These are phyloP conservation scores for Drosophila sp. DNA, from an alignment of 1,140 invertebrate genomes.

Conservation along the genomic window DNA sequence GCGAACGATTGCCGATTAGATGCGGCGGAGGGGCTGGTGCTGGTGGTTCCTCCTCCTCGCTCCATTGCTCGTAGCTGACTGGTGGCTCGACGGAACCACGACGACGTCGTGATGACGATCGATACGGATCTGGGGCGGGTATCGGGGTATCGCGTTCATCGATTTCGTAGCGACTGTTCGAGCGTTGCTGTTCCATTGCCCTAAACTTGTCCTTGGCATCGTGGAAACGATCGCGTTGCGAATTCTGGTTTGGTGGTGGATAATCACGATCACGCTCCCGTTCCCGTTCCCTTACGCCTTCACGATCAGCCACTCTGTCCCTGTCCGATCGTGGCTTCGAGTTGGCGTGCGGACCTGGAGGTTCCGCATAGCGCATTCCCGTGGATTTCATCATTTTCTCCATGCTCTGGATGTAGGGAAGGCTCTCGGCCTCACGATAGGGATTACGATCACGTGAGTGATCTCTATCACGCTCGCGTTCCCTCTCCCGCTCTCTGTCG, in stretches of 20 bases:
- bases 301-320: constrained; percentile 2
- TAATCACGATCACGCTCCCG: constrained; percentile 30
- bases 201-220: constrained; percentile 93
- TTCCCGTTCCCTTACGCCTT: constrained; percentile 8
- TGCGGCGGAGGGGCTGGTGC: constrained; percentile 22
- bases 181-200: constrained; percentile 87
- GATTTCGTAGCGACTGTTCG: constrained; percentile 84
- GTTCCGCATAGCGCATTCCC: constrained; percentile 74
- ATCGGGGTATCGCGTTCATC: constrained; percentile 77
- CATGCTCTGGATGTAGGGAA: constrained; percentile 81
- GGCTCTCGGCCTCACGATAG: constrained; percentile 78
- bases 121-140: constrained; percentile 29
- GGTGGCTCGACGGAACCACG: constrained; percentile 63
- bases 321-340: constrained; percentile 28
- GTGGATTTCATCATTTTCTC: constrained; percentile 82
- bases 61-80: constrained; percentile 70
- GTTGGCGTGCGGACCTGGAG: constrained; percentile 29
- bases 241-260: constrained; percentile 64
- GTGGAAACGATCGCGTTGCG: constrained; percentile 90
- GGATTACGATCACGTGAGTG: constrained; percentile 75
- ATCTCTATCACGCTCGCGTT: constrained; percentile 40
- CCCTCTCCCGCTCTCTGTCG: constrained; percentile 43
- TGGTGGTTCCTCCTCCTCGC: constrained; percentile 63
- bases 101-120: constrained; percentile 61
- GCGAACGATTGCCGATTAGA: constrained; percentile 50